These are phyloP conservation scores for Knipowitschia caucasica DNA, from an alignment of 2,797 vertebrate genomes.

Conservation along the genomic window DNA sequence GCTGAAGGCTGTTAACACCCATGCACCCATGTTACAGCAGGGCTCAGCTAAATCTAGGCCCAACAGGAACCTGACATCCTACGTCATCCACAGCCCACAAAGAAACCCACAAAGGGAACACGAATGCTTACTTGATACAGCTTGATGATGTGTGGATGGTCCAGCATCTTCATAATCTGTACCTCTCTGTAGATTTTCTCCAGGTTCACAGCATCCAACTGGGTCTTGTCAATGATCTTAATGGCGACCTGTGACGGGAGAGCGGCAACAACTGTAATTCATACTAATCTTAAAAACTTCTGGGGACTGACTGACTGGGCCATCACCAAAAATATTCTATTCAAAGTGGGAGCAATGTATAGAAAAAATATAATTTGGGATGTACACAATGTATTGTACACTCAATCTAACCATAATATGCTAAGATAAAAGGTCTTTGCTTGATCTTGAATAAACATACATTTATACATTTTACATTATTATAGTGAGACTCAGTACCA, in stretches of 20 bases:
- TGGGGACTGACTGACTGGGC: neutral
- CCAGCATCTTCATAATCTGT: conserved; percentile 98
- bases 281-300: neutral
- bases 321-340: neutral
- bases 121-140: conserved; percentile 90
- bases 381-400: no score
- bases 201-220: conserved; percentile 94
- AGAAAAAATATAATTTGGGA: no score
- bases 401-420: no score
- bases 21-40: conserved; percentile 19
- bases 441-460: no score
- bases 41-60: conserved; percentile 1
- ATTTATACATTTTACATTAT: no score
- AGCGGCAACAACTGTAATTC: conserved; percentile 22
- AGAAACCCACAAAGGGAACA: neutral
- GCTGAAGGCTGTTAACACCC: conserved; percentile 28
- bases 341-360: neutral
- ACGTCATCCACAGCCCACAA: neutral
- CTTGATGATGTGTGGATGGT: conserved; percentile 97
- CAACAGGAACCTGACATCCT: conserved; percentile 5
- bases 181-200: conserved; percentile 98
- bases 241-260: conserved; percentile 87
- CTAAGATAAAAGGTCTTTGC: no score
- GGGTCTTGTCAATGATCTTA: conserved; percentile 99
- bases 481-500: no score